Evolutionary conservation across 1,140 invertebrate genomes (phyloP), one percentile per base, ranked within the genome.

Genomic region (Macrotrachela quadricornifera): DNA sequence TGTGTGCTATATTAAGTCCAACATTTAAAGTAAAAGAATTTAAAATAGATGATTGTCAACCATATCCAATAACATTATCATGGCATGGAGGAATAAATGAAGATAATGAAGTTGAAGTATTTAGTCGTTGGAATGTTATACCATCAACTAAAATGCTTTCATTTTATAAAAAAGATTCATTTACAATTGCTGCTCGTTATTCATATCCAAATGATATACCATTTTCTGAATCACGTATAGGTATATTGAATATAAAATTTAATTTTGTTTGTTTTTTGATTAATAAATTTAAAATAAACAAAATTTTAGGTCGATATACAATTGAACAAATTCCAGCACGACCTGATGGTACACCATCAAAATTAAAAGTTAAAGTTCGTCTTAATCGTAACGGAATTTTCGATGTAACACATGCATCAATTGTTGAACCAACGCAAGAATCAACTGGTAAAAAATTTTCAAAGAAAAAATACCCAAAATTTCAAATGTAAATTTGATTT

Each of bases 1-100:
- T 73, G 62, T 72, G 70, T 72, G 92, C 92, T 10, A 95, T 96
- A 74, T 73, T 96, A 53, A 91, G 84, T 56, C 92, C 92, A 37
- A 86, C 85, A 16, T 86, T 96, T 59, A 79, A 86, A 65, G 90
- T 97, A 39, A 75, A 85, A 55, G 91, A 97, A 54, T 94, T 96
- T 67, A 78, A 76, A 48, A 80, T 97, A 4, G 82, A 82, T 10
- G 91, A 99, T 67, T 79, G 85, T 57, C 86, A 92, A 64, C 81
- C 84, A 11, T 96, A 85, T 71, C 77, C 84, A 1, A 79, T 96
- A 38, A 81, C 82, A 59, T 72, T 94, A 8, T 75, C 76, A 47
- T 94, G 85, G 84, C 79, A 85, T 63, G 76, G 79, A 45, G 75
- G 74, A 50, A 74, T 77, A 56, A 77, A 76, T 12, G 78, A 81